Evolutionary conservation across 2,113 vertebrate species (phyloP), one percentile per base, ranked within the genome.

Genomic region (Megaceryle maxima): DNA sequence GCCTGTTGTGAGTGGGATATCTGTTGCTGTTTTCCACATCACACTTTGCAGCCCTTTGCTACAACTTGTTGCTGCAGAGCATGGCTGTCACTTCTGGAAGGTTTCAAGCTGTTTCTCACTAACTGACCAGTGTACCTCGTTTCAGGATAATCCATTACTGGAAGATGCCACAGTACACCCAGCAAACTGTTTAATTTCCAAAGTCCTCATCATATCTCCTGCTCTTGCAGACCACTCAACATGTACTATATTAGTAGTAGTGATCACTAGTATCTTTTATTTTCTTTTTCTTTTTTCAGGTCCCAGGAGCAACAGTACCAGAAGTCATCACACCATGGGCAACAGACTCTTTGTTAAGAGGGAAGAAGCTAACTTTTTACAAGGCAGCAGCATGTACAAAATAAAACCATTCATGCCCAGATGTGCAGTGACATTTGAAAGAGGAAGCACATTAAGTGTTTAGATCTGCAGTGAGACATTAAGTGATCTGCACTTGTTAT

Each of bases 321-420:
- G 10, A 1, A 28, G 10, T 1, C 68, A 9, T 70, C 20, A 16
- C 3, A 9, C 28, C 0, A 0, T 11, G 46, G 53, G 19, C 21
- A 8, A 72, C 16, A 53, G 31, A 39, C 8, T 5, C 24, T 59
- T 4, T 50, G 29, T 19, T 44, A 41, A 90, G 43, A 83, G 12
- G 50, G 37, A 85, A 93, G 41, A 73, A 63, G 26, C 41, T 48
- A 51, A n/a, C 44, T 69, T 92, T 77, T 72, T 26, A 68, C 7
- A 72, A 87, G 16, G 29, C 44, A 70, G 18, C 24, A 56, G 56
- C 13, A 41, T 3, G 3, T 59, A 43, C 37, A 62, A 90, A 94
- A 60, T 24, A 75, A 86, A 83, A 39, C 10, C 64, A 62, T n/a
- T 17, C 51, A 37, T 60, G 33, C 79, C 69, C 64, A 57, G 33